These are phyloP conservation scores for Sylvicola cinctus DNA, from an alignment of 2,888 invertebrate genomes.

Conservation along the genomic window DNA sequence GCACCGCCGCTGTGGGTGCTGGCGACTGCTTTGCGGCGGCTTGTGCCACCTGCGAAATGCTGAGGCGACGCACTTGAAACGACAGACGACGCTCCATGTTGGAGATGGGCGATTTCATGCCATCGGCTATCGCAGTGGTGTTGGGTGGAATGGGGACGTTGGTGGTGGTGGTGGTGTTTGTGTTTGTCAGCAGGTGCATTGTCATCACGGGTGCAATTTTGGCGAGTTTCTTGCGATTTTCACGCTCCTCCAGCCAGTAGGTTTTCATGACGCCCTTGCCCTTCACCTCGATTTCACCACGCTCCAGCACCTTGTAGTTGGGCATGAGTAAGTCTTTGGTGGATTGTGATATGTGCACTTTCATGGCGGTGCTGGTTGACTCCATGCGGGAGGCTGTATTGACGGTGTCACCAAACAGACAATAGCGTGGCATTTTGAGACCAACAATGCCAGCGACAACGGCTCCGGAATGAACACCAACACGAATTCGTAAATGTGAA, in stretches of 20 bases:
- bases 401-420: constrained; percentile 68
- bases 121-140: no score
- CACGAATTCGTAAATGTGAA: constrained; percentile 59
- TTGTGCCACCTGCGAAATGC: constrained; percentile 11
- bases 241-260: constrained; percentile 63
- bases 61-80: constrained; percentile 12
- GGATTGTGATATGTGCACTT: constrained; percentile 83
- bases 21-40: constrained; percentile 6
- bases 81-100: background rate
- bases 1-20: constrained; percentile 10
- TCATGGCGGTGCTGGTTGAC: constrained; percentile 79
- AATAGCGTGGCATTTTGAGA: constrained; percentile 66
- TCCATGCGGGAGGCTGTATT: constrained; percentile 88
- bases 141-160: no score
- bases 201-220: constrained; percentile 12
- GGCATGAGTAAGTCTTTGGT: constrained; percentile 57
- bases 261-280: constrained; percentile 85
- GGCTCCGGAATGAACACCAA: constrained; percentile 78
- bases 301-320: constrained; percentile 50
- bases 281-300: constrained; percentile 75
- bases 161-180: no score
- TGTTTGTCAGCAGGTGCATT: no score
- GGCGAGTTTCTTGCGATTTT: constrained; percentile 34
- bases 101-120: background rate
- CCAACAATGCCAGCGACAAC: constrained; percentile 90